Conservation (phyloP, 2,797 vertebrate genomes). For the Artibeus jamaicensis region DNA sequence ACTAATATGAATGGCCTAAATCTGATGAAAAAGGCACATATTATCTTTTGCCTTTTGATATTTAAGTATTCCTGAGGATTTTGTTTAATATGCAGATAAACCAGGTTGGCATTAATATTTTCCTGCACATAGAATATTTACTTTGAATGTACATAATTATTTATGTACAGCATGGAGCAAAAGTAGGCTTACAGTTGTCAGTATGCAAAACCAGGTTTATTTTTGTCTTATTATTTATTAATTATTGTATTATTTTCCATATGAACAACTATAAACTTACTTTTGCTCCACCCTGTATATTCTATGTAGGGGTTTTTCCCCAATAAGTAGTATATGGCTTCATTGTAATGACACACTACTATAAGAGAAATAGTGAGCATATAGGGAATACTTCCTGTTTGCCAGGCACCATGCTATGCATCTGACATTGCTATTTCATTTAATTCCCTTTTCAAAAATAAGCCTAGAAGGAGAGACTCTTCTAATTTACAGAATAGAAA, state of each 20-base stretch:
- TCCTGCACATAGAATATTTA: not conserved
- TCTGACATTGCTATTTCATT: not conserved
- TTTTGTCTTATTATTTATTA: not conserved
- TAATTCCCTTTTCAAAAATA: not conserved
- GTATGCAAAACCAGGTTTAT: not conserved
- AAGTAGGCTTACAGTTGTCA: not conserved
- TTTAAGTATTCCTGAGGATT: not conserved
- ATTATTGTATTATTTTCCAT: not conserved
- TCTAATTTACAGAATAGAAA: not conserved
- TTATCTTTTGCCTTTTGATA: not conserved
- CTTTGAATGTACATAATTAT: not conserved
- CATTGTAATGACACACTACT: not conserved
- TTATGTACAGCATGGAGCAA: not conserved
- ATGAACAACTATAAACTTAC: not conserved
- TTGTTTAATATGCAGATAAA: not conserved
- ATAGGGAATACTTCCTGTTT: not conserved
- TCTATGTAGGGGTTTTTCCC: not conserved
- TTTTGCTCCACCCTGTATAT: not conserved
- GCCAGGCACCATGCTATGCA: not conserved
- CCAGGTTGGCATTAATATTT: not conserved
- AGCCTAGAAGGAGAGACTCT: not conserved
- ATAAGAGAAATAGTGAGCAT: not conserved
- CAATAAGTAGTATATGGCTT: not conserved
- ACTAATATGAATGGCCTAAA: not conserved
- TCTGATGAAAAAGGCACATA: not conserved